phyloP scores from a whole-genome alignment of 30 jellyfish, hydroid and myxozoan genomes.

The Turritopsis rubra region DNA sequence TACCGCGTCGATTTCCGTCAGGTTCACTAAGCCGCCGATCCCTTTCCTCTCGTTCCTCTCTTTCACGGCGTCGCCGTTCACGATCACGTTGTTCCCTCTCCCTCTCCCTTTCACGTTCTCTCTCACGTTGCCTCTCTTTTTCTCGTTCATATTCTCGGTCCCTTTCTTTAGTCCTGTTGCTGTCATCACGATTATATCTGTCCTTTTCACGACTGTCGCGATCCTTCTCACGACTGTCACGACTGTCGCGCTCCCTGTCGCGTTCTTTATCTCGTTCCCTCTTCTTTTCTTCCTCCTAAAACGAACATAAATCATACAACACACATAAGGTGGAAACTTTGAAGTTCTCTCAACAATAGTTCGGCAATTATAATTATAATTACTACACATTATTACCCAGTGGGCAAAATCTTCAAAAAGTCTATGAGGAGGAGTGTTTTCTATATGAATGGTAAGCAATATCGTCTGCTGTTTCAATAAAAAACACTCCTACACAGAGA shows the following conservation, averaged over 20 bases:
- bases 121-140: constrained; percentile 37
- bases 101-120: constrained; percentile 35
- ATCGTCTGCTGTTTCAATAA: too few relatives aligned
- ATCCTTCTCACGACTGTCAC: too few relatives aligned
- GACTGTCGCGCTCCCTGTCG: constrained; percentile 65
- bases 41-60: constrained; percentile 56
- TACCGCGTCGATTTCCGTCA: constrained; percentile 38
- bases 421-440: too few relatives aligned
- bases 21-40: constrained; percentile 48
- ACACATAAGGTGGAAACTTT: background rate
- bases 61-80: constrained; percentile 52
- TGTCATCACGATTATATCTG: constrained; percentile 22
- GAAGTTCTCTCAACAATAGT: background rate
- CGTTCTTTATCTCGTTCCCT: constrained; percentile 68
- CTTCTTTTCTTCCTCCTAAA: constrained; percentile 34
- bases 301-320: background rate
- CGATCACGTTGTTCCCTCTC: constrained; percentile 62
- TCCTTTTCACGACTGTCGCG: constrained; percentile 51
- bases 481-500: too few relatives aligned
- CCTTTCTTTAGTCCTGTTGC: constrained; percentile 38
- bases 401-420: too few relatives aligned
- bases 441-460: too few relatives aligned
- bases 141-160: constrained; percentile 48
- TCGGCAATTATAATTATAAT: too few relatives aligned
- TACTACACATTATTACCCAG: background rate